Base-by-base conservation (phyloP, 2,888 invertebrate genomes). In the Phymatocera aterrima region DNA sequence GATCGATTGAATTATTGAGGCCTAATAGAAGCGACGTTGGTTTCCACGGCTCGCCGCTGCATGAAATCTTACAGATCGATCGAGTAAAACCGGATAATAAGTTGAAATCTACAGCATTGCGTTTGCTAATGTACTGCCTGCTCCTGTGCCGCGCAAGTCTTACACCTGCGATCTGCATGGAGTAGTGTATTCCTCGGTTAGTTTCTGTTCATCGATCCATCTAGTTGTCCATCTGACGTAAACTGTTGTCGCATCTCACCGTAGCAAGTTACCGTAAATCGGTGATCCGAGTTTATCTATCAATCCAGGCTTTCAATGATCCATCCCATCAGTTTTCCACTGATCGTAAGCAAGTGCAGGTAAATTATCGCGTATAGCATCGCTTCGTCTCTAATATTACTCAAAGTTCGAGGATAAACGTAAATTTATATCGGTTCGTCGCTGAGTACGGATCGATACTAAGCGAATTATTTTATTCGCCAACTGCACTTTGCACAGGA, bases 1-100 rank as follows among this genome's bases (percentile, higher is more conserved):
- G 60, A 75, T 75, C 75, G 75, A 75, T 75, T 75, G 57, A 75
- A 75, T 60, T 75, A 75, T 75, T 75, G 75, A 75, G 57, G 75
- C 57, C 60, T 24, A 60, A 75, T 75, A 57, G 57, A 60, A 60
- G 21, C 57, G 57, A 60, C 60, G 75, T 54, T 75, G 40, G 75
- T 1, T 75, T 75, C 57, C 57, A 60, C 75, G 75, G n/a, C 24
- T 4, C 57, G n/a, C n/a, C n/a, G 57, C 10, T 34, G 31, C 4
- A 51, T n/a, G 51, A 31, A 72, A 72, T 72, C 48, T 72, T 48
- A 34, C 72, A 72, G 72, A 72, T 72, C 72, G 34, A 72, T 72
- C 72, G 51, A 51, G 48, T 72, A 72, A 72, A 72, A 72, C 72
- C 48, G 51, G 72, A 72, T 72, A 72, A 72, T 72, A 72, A 72